A percentile compares a stretch with the other conserved stretches of the same genome.
phyloP scores from a whole-genome alignment of 2,888 invertebrate genomes.

The Ochropleura plecta region DNA sequence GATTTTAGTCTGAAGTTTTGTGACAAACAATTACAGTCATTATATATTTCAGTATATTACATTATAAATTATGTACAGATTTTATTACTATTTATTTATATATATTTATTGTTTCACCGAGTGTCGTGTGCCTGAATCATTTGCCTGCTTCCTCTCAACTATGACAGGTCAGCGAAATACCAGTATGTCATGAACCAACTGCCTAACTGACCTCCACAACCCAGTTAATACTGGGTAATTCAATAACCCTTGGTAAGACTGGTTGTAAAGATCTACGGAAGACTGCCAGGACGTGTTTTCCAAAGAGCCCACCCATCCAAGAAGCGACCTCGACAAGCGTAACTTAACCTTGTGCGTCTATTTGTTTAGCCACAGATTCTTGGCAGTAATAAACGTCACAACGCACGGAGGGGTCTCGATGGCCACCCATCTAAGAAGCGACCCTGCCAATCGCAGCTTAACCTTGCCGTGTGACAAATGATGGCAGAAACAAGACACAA shows the following conservation, averaged over 20 bases:
- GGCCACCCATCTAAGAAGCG: too few relatives aligned
- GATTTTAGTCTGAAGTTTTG: neutral
- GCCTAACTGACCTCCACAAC: neutral
- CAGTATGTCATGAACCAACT: neutral
- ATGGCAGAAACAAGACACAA: neutral
- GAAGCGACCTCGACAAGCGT: neutral
- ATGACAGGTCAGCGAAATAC: neutral
- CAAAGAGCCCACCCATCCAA: neutral
- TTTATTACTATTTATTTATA: conserved; percentile 20
- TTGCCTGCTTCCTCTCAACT: neutral
- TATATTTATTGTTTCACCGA: conserved; percentile 20
- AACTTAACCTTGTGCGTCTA: neutral
- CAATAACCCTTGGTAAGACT: neutral
- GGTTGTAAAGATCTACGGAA: neutral
- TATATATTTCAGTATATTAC: conserved; percentile 31
- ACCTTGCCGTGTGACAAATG: neutral
- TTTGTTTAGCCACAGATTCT: neutral
- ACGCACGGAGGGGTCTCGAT: too few relatives aligned
- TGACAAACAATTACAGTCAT: conserved; percentile 7
- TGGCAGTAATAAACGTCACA: neutral
- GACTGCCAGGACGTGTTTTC: neutral
- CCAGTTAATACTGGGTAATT: neutral
- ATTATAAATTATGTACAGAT: conserved; percentile 31
- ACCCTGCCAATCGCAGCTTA: too few relatives aligned
- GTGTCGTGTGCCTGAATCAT: conserved; percentile 2